Evolutionary conservation across 2,888 invertebrate species (phyloP).

Genomic region (Sericinus montela): DNA sequence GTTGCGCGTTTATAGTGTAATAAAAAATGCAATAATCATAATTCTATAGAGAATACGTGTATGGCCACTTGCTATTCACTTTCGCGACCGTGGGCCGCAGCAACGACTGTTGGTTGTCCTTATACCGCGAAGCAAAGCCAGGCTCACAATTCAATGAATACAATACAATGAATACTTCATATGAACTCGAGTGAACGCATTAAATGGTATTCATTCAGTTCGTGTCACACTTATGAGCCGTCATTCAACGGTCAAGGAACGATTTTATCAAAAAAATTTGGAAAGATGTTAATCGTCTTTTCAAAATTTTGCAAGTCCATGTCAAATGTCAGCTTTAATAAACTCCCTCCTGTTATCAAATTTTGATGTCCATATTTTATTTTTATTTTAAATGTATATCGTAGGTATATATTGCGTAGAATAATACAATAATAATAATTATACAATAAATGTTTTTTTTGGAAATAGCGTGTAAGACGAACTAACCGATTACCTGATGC

Average conservation of each 20-base stretch:
- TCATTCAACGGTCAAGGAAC: slow-evolving; percentile 72
- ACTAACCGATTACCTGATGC: too few relatives aligned
- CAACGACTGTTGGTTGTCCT: slow-evolving; percentile 8
- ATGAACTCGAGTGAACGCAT: slow-evolving; percentile 46
- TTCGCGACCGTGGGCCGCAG: slow-evolving; percentile 16
- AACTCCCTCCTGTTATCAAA: slow-evolving; percentile 29
- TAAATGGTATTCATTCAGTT: slow-evolving; percentile 45
- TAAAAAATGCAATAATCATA: slow-evolving; percentile 21
- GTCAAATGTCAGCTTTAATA: slow-evolving; percentile 19
- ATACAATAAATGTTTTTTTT: too few relatives aligned
- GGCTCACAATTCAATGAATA: slow-evolving; percentile 20
- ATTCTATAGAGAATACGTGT: slow-evolving; percentile 19
- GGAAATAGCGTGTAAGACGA: too few relatives aligned
- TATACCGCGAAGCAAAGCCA: slow-evolving; percentile 10
- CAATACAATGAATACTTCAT: slow-evolving; percentile 52
- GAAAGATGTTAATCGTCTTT: slow-evolving; percentile 42
- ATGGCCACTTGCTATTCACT: slow-evolving; percentile 20
- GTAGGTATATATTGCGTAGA: too few relatives aligned
- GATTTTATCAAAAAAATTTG: slow-evolving; percentile 48
- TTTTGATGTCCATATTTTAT: slow-evolving; percentile 30
- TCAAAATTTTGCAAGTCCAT: slow-evolving; percentile 42
- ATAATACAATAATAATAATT: too few relatives aligned
- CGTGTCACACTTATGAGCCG: slow-evolving; percentile 50
- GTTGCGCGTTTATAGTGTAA: slow-evolving; percentile 16
- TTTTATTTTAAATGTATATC: background rate